Conservation (phyloP, 2,113 vertebrate species). For the Scytalopus superciliaris region DNA sequence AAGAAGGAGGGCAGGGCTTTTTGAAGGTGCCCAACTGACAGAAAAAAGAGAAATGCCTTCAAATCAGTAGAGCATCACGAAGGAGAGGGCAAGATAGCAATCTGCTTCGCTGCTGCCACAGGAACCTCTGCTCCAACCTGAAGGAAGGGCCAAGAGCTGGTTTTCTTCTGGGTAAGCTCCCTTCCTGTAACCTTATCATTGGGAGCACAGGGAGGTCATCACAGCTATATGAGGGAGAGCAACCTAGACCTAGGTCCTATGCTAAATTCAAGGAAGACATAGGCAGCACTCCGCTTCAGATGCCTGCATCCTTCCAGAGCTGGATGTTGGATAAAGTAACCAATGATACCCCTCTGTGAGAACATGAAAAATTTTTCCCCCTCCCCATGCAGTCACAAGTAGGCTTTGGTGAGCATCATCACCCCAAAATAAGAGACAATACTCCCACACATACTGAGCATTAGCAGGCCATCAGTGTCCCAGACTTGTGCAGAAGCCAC, state of each 20-base stretch:
- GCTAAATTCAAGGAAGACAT: accelerated
- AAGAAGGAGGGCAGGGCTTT: neutral
- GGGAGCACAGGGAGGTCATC: neutral
- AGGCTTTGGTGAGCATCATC: neutral
- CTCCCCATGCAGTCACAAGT: neutral
- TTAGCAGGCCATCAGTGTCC: accelerated
- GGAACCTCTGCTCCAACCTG: neutral
- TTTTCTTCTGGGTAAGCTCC: neutral
- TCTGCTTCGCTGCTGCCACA: neutral
- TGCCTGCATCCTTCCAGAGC: neutral
- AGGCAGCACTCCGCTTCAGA: neutral
- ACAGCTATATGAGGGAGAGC: neutral
- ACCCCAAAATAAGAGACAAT: neutral
- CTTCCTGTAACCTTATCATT: accelerated
- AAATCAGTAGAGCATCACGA: neutral
- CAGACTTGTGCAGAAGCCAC: neutral
- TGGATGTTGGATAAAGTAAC: neutral
- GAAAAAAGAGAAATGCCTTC: neutral
- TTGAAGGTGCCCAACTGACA: neutral
- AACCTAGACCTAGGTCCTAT: neutral
- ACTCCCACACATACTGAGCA: neutral
- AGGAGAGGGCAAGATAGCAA: neutral
- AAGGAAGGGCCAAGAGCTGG: neutral
- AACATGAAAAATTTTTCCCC: neutral
- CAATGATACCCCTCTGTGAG: too few relatives aligned